A percentile compares a stretch with the other conserved stretches of the same genome.
Conservation (phyloP, 2,888 invertebrate genomes). For the Molanna angustata region DNA sequence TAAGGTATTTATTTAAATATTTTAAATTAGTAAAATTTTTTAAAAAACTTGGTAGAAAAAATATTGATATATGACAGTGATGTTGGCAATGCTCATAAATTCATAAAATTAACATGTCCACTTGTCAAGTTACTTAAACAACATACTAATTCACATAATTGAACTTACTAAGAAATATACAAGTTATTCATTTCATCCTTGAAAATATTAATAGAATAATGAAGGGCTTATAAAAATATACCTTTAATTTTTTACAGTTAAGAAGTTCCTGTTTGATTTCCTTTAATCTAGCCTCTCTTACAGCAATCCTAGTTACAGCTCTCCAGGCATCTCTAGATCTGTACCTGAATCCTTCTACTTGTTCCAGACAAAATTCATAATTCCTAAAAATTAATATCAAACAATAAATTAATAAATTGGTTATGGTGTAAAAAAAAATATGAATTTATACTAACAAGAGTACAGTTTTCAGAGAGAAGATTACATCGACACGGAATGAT, state of each 20-base stretch:
- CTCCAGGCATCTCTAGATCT: conserved; percentile 93
- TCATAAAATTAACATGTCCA: no score
- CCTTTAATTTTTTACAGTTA: conserved; percentile 87
- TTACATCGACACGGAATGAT: conserved; percentile 38
- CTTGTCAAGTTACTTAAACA: conserved; percentile 12
- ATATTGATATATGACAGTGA: no score
- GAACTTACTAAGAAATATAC: conserved; percentile 1
- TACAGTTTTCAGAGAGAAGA: conserved; percentile 49
- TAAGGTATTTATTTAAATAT: no score
- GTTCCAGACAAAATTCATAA: conserved; percentile 91
- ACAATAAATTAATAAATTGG: not conserved
- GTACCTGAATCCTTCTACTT: conserved; percentile 95
- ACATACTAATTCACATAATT: no score
- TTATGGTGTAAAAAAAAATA: not conserved
- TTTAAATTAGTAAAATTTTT: no score
- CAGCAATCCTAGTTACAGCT: conserved; percentile 89
- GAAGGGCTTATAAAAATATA: conserved; percentile 36
- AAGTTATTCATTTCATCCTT: not conserved
- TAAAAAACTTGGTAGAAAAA: no score
- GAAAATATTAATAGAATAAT: not conserved
- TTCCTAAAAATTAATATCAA: no score
- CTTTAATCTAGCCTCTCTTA: conserved; percentile 89
- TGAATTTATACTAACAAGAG: not conserved
- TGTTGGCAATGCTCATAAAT: no score
- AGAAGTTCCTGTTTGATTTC: conserved; percentile 95